Percentiles rank a stretch among this genome's conserved stretches.
phyloP scores from a whole-genome alignment of 2,113 vertebrate genomes.

The Drymodes brunneopygia region DNA sequence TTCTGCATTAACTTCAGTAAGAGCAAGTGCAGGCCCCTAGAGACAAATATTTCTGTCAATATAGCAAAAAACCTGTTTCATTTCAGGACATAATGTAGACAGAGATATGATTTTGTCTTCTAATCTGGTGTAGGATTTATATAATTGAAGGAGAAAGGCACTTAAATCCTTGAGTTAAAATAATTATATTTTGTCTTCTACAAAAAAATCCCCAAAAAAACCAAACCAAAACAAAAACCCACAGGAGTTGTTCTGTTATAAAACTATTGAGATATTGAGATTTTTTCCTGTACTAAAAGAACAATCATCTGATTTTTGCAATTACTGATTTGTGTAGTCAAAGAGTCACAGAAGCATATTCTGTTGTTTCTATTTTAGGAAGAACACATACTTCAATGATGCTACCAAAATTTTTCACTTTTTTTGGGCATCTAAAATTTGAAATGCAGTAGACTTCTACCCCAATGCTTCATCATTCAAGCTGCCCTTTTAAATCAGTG shows the following conservation, averaged over 20 bases:
- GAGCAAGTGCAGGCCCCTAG: slow-evolving; percentile 40
- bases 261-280: background rate
- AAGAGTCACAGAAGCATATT: background rate
- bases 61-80: slow-evolving; percentile 23
- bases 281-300: slow-evolving; percentile 14
- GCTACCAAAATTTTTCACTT: background rate
- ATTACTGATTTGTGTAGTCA: slow-evolving; percentile 18
- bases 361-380: background rate
- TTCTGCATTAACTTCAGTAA: slow-evolving; percentile 52
- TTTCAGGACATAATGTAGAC: slow-evolving; percentile 29
- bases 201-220: background rate
- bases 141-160: slow-evolving; percentile 31
- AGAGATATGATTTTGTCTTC: background rate
- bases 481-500: background rate
- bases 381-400: background rate
- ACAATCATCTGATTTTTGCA: background rate
- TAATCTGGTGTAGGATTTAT: slow-evolving; percentile 36
- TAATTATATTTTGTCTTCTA: background rate
- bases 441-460: background rate
- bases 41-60: slow-evolving; percentile 57
- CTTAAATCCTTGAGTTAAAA: slow-evolving; percentile 21
- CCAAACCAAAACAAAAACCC: background rate
- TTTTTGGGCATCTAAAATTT: background rate
- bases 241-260: background rate
- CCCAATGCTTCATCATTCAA: background rate